Percentiles rank a stretch among this genome's conserved stretches.
Evolutionary conservation across 1,140 invertebrate genomes (phyloP).

Genomic region (Drosophila kurseongensis): DNA sequence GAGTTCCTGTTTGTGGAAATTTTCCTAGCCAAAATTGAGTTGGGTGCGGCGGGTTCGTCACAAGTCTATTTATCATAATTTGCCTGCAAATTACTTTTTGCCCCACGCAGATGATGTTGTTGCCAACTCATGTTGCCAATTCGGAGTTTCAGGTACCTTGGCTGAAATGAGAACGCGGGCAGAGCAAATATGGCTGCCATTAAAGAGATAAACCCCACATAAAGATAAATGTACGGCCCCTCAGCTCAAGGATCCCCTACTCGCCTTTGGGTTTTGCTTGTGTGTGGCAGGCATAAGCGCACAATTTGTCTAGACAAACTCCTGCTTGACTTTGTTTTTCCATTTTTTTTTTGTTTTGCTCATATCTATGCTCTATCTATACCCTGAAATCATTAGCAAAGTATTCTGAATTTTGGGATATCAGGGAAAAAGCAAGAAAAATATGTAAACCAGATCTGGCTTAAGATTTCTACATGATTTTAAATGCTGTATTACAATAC

Average conservation of each 20-base stretch:
- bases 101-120: conserved; percentile 33
- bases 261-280: conserved; percentile 3
- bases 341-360: conserved; percentile 4
- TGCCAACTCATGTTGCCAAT: conserved; percentile 73
- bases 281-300: conserved; percentile 46
- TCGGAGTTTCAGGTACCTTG: conserved; percentile 29
- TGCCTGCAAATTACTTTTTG: conserved; percentile 72
- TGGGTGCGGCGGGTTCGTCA: conserved; percentile 22
- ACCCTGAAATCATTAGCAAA: conserved; percentile 16
- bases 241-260: not conserved
- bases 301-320: conserved; percentile 73
- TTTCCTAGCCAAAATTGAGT: conserved; percentile 22
- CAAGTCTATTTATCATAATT: conserved; percentile 76
- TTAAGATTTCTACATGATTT: too few species aligned
- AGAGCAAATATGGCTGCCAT: conserved; percentile 74
- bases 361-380: conserved; percentile 7
- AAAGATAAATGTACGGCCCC: conserved; percentile 28
- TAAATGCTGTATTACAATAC: too few species aligned
- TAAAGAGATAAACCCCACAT: conserved; percentile 71
- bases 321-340: conserved; percentile 37
- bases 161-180: conserved; percentile 32
- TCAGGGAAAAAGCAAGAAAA: too few species aligned
- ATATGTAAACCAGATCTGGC: too few species aligned
- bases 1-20: conserved; percentile 4
- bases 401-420: not conserved